Evolutionary conservation across 2,888 invertebrate species (phyloP).

Genomic region (Dryobotodes eremita): DNA sequence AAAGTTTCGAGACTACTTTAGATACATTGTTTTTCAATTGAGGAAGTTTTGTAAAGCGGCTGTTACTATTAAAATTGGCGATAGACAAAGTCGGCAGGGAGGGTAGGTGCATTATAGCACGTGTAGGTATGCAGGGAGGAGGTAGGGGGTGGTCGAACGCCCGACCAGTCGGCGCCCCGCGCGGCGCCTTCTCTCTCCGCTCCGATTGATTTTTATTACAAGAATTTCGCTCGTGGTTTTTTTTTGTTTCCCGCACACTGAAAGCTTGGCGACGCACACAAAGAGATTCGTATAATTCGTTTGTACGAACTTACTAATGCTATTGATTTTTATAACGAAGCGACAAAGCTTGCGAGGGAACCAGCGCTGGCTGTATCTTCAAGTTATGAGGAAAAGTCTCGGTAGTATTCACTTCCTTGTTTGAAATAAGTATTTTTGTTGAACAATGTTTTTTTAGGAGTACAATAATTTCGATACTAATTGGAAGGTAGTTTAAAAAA

Average conservation of each 20-base stretch:
- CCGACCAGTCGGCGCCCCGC: constrained; percentile 88
- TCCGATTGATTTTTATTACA: constrained; percentile 91
- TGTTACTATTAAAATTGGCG: constrained; percentile 41
- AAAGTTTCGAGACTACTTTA: constrained; percentile 33
- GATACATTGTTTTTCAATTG: constrained; percentile 36
- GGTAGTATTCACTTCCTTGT: constrained; percentile 42
- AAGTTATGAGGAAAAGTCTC: constrained; percentile 54
- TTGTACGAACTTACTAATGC: constrained; percentile 90
- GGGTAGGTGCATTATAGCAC: constrained; percentile 83
- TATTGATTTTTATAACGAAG: constrained; percentile 91
- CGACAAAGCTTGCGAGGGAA: constrained; percentile 72
- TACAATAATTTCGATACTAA: not conserved
- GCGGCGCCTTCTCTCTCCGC: constrained; percentile 89
- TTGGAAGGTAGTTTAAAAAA: constrained; percentile 31
- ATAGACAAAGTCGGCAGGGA: constrained; percentile 66
- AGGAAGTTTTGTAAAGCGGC: constrained; percentile 43
- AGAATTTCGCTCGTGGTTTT: constrained; percentile 90
- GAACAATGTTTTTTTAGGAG: constrained; percentile 13
- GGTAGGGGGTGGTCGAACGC: constrained; percentile 76
- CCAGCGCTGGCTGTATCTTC: constrained; percentile 67
- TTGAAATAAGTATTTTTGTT: constrained; percentile 11
- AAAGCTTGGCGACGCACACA: constrained; percentile 86
- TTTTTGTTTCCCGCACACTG: constrained; percentile 88
- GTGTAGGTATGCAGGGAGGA: constrained; percentile 79
- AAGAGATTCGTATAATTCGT: constrained; percentile 89